A percentile compares a stretch with the other conserved stretches of the same genome.
phyloP scores from a whole-genome alignment of 2,113 vertebrate genomes.

The Lycocorax pyrrhopterus region DNA sequence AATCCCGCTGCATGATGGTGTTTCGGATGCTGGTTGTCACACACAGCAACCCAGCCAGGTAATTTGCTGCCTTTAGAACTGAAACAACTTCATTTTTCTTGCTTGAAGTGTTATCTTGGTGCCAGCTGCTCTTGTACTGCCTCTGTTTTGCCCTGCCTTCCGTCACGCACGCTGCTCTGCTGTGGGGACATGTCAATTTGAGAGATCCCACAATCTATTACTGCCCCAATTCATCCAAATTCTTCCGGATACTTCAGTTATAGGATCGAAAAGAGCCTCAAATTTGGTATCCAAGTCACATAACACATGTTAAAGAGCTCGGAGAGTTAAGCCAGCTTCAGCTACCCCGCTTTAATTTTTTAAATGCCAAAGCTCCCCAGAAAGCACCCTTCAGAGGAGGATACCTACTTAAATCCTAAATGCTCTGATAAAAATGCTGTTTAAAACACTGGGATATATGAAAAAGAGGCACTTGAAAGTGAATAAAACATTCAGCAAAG shows the following conservation, averaged over 20 bases:
- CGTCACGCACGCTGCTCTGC: fast-evolving
- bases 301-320: neutral
- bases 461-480: constrained; percentile 20
- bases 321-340: neutral
- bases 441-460: neutral
- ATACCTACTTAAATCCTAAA: constrained; percentile 30
- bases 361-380: neutral
- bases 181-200: neutral
- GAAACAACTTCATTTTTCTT: constrained; percentile 46
- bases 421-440: constrained; percentile 17
- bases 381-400: constrained; percentile 14
- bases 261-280: neutral
- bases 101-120: constrained; percentile 15
- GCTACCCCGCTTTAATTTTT: constrained; percentile 15
- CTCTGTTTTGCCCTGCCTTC: neutral
- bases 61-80: constrained; percentile 41
- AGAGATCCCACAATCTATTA: neutral
- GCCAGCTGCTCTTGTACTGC: neutral
- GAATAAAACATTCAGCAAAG: constrained; percentile 1
- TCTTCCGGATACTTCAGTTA: neutral
- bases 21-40: constrained; percentile 24
- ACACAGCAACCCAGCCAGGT: neutral
- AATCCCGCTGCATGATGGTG: neutral
- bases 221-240: neutral
- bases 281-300: neutral